Conservation (phyloP, 2,797 vertebrate genomes). For the Sebastes minor region DNA sequence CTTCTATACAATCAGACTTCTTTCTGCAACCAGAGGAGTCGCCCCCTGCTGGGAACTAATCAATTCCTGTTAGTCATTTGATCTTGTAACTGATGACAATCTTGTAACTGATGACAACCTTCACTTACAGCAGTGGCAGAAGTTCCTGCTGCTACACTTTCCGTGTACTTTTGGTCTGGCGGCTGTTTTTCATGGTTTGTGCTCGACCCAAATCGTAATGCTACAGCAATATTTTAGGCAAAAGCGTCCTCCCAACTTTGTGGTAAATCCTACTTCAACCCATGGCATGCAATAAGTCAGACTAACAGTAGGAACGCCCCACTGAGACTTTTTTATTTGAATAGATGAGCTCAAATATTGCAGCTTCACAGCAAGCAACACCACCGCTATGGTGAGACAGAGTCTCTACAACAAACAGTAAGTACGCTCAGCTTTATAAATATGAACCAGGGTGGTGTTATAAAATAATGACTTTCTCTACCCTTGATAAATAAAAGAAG, state of each 20-base stretch:
- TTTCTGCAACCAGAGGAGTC: too few species aligned
- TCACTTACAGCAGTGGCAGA: not conserved
- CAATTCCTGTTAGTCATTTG: too few species aligned
- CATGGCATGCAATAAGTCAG: too few species aligned
- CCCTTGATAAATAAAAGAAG: conserved; percentile 24
- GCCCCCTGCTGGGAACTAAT: too few species aligned
- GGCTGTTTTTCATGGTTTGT: not conserved
- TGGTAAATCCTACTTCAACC: too few species aligned
- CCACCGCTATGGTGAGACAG: not conserved
- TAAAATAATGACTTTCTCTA: conserved; percentile 6
- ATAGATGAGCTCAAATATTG: not conserved
- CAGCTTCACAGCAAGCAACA: not conserved
- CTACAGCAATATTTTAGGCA: not conserved
- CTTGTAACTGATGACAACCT: not conserved
- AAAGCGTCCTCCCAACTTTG: not conserved
- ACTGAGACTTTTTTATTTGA: too few species aligned
- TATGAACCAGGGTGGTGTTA: not conserved
- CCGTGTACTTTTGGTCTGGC: not conserved
- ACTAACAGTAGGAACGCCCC: not conserved
- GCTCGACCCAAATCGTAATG: accelerated
- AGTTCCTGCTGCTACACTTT: too few species aligned
- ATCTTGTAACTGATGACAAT: not conserved
- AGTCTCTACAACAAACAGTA: not conserved
- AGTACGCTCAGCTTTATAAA: not conserved
- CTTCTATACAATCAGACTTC: too few species aligned